Base-by-base conservation (phyloP, 2,888 invertebrate genomes). In the Asteroscopus sphinx region DNA sequence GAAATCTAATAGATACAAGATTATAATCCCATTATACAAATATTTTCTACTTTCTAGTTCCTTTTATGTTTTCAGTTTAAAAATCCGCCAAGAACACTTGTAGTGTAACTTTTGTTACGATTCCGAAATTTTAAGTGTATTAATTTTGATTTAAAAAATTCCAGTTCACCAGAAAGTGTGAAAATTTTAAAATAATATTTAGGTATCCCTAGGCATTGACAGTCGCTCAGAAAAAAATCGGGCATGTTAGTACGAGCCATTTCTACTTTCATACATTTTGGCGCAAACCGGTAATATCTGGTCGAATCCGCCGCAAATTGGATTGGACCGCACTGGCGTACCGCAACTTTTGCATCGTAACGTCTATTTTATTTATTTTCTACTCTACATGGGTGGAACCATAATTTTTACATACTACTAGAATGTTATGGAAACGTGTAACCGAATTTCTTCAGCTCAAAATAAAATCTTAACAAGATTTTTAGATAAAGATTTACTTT, bases 231-330 rank as follows among this genome's bases (percentile, higher is more conserved):
- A 15, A 37, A 59, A 62, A 64, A 63, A 54, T 30, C 26, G 7
- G 15, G 30, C 41, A 40, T 40, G 30, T 37, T 0, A 7, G 16
- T 36, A 17, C 28, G 13, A 48, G 47, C 51, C 51, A 42, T 61
- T 54, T 57, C 47, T 63, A 52, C 32, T 33, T 48, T 51, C 21
- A 69, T 63, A 61, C 55, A 62, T 65, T 66, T 54, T 69, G 67
- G 60, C 25, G 64, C 75, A 77, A 85, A 82, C 84, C 75, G 74
- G 83, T 85, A 83, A 87, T 86, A 86, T 87, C 85, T 83, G 83
- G 79, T 75, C 79, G 73, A 82, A 85, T 82, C 86, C 82, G 81
- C 82, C 79, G 69, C 84, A 87, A 90, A 90, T 89, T 89, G 89
- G 86, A 90, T 90, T 86, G 86, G 81, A 79, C 81, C 79, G 82